phyloP scores from a whole-genome alignment of 37 sponge, comb jelly and placozoan genomes.

The Eunapius fragilis region DNA sequence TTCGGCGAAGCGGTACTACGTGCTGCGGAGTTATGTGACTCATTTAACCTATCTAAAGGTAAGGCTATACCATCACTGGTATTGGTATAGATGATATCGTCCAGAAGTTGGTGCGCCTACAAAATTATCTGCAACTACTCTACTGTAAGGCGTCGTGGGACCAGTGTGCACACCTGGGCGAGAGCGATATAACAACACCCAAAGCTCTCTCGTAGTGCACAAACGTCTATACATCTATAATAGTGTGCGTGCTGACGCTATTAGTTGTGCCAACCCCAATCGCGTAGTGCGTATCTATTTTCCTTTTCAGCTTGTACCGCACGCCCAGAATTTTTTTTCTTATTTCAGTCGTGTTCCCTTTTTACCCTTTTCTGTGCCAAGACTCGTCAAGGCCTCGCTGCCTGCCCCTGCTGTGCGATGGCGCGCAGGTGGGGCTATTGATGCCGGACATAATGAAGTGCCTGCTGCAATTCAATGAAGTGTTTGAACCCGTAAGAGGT shows the following conservation, averaged over 20 bases:
- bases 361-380: not conserved
- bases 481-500: not conserved
- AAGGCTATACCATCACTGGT: not conserved
- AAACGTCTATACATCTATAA: no score
- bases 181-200: no score
- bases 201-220: no score
- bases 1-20: not conserved
- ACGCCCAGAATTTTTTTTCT: not conserved
- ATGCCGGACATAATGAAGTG: not conserved
- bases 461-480: slow-evolving; percentile 3
- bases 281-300: no score
- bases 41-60: slow-evolving; percentile 21
- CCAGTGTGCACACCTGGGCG: no score
- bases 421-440: slow-evolving; percentile 17
- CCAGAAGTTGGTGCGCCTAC: not conserved
- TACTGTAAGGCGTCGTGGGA: no score
- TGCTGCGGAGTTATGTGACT: not conserved
- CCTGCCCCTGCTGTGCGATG: slow-evolving; percentile 29
- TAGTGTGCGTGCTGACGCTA: no score
- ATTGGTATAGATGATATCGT: not conserved
- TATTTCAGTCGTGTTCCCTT: not conserved
- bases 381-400: slow-evolving; percentile 18
- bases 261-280: no score
- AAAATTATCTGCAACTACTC: not conserved
- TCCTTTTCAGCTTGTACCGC: no score